Evolutionary conservation across 92 coral and sea anemone genomes (phyloP).

Genomic region (Bergia puertoricense): DNA sequence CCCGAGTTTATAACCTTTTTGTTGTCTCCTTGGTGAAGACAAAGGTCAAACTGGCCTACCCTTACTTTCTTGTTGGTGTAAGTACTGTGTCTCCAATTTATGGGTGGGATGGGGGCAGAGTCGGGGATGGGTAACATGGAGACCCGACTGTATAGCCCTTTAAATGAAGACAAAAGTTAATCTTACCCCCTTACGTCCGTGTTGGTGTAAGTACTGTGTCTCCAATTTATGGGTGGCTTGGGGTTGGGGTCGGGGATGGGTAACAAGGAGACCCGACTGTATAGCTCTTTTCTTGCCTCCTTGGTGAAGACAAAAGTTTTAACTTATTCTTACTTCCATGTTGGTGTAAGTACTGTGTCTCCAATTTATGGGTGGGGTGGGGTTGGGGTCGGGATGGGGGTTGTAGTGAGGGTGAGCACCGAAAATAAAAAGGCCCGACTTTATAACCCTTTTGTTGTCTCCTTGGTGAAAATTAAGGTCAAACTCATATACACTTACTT

Average conservation of each 20-base stretch:
- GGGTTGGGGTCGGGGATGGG: too few relatives aligned
- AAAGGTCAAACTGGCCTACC: constrained; percentile 80
- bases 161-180: constrained; percentile 70
- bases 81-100: constrained; percentile 35
- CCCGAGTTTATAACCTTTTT: constrained; percentile 94
- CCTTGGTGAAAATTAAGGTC: constrained; percentile 74
- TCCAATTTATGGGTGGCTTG: too few relatives aligned
- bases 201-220: constrained; percentile 62
- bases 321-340: too few relatives aligned
- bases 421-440: constrained; percentile 85
- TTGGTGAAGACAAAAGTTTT: too few relatives aligned
- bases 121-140: constrained; percentile 53
- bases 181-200: constrained; percentile 68
- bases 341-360: too few relatives aligned
- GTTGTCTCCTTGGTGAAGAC: constrained; percentile 82
- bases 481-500: constrained; percentile 77
- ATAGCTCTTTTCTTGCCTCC: too few relatives aligned
- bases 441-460: constrained; percentile 80
- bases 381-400: not conserved
- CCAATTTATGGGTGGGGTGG: too few relatives aligned
- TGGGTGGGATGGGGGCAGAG: too few relatives aligned
- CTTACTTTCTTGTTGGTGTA: constrained; percentile 89
- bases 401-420: not conserved
- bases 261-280: too few relatives aligned
- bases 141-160: constrained; percentile 86